Conservation (phyloP, 2,797 vertebrate genomes). For the Syndactyla subalaris region DNA sequence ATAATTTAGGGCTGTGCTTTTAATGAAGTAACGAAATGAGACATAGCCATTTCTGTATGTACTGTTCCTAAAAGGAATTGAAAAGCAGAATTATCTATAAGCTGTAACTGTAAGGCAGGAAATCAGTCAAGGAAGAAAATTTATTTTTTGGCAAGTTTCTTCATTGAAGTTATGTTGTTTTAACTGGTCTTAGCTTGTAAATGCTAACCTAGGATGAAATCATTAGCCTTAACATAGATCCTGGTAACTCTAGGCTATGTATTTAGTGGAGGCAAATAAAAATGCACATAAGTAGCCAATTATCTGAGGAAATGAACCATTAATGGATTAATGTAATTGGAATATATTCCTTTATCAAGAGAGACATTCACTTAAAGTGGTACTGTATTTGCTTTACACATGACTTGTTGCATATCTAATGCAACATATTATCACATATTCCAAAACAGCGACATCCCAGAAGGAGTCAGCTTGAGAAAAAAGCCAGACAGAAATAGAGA, state of each 20-base stretch:
- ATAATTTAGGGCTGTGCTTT: neutral
- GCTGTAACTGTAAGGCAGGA: neutral
- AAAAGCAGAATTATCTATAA: neutral
- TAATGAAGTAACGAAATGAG: neutral
- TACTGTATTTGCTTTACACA: slow-evolving; percentile 58
- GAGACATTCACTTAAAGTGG: slow-evolving; percentile 53
- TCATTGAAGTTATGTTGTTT: neutral
- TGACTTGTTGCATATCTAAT: slow-evolving; percentile 60
- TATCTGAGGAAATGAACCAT: slow-evolving; percentile 72
- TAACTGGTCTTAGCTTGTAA: neutral
- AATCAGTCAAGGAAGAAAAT: neutral
- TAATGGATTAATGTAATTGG: slow-evolving; percentile 69
- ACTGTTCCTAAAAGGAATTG: neutral
- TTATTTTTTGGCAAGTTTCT: neutral
- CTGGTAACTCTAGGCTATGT: slow-evolving; percentile 52
- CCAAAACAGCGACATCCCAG: neutral
- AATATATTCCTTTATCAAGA: slow-evolving; percentile 64
- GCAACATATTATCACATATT: slow-evolving; percentile 18
- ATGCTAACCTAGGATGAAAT: slow-evolving; percentile 42
- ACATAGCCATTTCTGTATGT: neutral
- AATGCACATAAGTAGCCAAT: slow-evolving; percentile 63
- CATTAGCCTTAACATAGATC: slow-evolving; percentile 22
- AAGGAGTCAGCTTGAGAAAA: slow-evolving; percentile 2
- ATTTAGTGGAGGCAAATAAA: slow-evolving; percentile 61
- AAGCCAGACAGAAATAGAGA: neutral